Conservation (phyloP, 2,113 vertebrate species). For the Brachyhypopomus occidentalis region DNA sequence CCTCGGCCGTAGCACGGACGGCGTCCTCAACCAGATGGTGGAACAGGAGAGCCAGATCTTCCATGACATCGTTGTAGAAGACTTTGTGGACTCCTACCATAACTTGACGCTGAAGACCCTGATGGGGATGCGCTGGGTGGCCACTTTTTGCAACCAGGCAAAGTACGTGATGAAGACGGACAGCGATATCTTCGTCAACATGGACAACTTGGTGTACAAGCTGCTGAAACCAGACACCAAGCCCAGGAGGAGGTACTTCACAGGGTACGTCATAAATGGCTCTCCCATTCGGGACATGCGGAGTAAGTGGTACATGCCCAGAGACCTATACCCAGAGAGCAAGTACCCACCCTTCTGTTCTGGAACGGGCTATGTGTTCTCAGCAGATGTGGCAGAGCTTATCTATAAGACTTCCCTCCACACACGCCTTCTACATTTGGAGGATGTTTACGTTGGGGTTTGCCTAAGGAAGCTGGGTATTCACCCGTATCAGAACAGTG, state of each 20-base stretch:
- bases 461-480: conserved; percentile 96
- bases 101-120: conserved; percentile 97
- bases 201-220: conserved; percentile 98
- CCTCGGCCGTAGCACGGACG: conserved; percentile 87
- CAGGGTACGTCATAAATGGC: conserved; percentile 95
- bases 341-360: conserved; percentile 98
- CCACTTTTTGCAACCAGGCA: conserved; percentile 94
- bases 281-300: conserved; percentile 96
- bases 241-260: conserved; percentile 93
- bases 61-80: conserved; percentile 96
- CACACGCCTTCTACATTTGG: conserved; percentile 93
- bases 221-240: conserved; percentile 94
- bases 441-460: conserved; percentile 96
- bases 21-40: conserved; percentile 95
- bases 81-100: conserved; percentile 97
- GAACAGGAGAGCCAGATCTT: conserved; percentile 99
- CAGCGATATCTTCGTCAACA: conserved; percentile 99
- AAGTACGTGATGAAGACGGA: conserved; percentile 99
- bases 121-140: conserved; percentile 98
- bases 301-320: conserved; percentile 99
- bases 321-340: conserved; percentile 94
- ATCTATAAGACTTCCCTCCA: conserved; percentile 98
- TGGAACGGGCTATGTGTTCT: conserved; percentile 97
- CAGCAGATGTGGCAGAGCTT: conserved; percentile 92
- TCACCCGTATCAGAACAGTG: conserved; percentile 98